Base-by-base conservation (phyloP, 2,113 vertebrate genomes). In the Oenanthe melanoleuca region DNA sequence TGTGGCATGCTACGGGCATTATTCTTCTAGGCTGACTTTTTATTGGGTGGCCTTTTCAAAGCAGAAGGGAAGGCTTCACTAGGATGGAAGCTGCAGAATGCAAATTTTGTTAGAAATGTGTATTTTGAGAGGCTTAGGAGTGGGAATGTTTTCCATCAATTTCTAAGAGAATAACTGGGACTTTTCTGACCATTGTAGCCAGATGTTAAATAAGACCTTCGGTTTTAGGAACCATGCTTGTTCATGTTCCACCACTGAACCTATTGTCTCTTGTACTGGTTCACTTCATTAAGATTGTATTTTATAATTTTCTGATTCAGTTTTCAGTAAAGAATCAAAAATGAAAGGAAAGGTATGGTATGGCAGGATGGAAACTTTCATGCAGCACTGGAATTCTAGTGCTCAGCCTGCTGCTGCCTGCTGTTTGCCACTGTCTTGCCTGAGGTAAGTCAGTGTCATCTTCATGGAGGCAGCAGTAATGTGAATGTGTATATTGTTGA, bases 91-190 rank as follows among this genome's bases (percentile, higher is more conserved):
- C 6, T 84, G 69, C 18, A 86, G 49, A 75, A 74, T 53, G 12
- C 5, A 80, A 31, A 49, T 45, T 5, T 55, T 71, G 8, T 55
- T 74, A 38, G 17, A 80, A 8, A 45, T n/a, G 5, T 40, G 9
- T 70, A 20, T 81, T 87, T 87, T 87, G 11, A 23, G 67, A 77
- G 29, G 7, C 11, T 84, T 73, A n/a, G 8, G 11, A 40, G 9
- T 31, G 3, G 4, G 8, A 4, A 1, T 2, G 22, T 45, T 61
- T 61, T 29, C 24, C 4, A 5, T 73, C 24, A n/a, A 0, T 73
- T 37, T 78, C 9, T 44, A 45, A 52, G 28, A 69, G 14, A 3
- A 25, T 63, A 63, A 49, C 31, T 45, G 20, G 12, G 10, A 31
- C 24, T 80, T 80, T 38, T 53, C 17, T 89, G 55, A 25, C 70